phyloP scores from a whole-genome alignment of 30 jellyfish, hydroid and myxozoan genomes.

The Cassiopea xamachana region DNA sequence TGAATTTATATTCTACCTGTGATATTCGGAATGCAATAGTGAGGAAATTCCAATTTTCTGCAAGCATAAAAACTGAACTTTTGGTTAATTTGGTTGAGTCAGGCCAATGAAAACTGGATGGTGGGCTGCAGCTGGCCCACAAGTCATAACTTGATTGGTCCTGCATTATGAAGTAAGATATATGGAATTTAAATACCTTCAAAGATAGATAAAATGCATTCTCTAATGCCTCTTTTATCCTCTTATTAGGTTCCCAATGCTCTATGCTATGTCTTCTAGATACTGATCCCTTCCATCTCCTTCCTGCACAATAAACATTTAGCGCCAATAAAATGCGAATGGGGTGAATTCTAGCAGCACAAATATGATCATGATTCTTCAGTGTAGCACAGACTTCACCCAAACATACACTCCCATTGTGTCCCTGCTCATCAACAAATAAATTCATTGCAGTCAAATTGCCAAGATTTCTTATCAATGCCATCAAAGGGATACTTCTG shows the following conservation, averaged over 20 bases:
- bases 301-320: conserved; percentile 51
- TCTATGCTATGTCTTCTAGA: background rate
- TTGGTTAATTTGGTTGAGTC: background rate
- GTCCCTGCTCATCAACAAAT: conserved; percentile 42
- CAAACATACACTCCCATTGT: conserved; percentile 6
- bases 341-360: conserved; percentile 69
- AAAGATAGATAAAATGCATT: conserved; percentile 58
- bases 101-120: background rate
- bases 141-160: background rate
- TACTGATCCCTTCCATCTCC: conserved; percentile 30
- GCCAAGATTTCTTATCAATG: conserved; percentile 70
- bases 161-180: background rate
- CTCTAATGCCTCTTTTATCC: conserved; percentile 36
- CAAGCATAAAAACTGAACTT: background rate
- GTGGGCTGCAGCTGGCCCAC: background rate
- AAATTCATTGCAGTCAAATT: conserved; percentile 50
- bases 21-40: too few relatives aligned
- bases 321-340: conserved; percentile 53
- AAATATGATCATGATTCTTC: conserved; percentile 25
- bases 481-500: conserved; percentile 62
- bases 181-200: conserved; percentile 24
- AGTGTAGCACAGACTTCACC: conserved; percentile 15
- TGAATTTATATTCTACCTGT: too few relatives aligned
- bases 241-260: conserved; percentile 38
- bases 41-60: background rate